Conservation (phyloP, 2,888 invertebrate genomes). For the Drosophila pseudotalamancana region DNA sequence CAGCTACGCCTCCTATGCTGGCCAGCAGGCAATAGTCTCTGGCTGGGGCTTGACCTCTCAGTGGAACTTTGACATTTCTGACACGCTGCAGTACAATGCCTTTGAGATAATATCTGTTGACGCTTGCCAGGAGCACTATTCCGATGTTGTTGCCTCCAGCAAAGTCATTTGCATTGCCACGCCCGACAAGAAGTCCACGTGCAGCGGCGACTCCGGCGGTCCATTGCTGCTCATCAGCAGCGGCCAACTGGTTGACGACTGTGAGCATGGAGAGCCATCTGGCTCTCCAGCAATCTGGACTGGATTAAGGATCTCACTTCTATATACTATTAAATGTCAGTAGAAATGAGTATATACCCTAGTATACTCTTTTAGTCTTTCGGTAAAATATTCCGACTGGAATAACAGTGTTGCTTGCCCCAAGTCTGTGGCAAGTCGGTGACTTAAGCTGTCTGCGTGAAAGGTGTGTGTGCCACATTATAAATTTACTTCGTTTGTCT, state of each 20-base stretch:
- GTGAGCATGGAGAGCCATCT: conserved; percentile 36
- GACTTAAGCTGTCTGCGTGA: conserved; percentile 25
- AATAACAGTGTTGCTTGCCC: too few relatives aligned
- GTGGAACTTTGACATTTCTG: conserved; percentile 19
- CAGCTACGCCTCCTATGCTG: conserved; percentile 64
- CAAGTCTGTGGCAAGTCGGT: conserved; percentile 9
- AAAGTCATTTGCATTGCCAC: conserved; percentile 56
- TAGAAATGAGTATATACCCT: too few relatives aligned
- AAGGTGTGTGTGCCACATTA: conserved; percentile 49
- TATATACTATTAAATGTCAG: conserved; percentile 20
- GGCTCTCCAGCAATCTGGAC: conserved; percentile 40
- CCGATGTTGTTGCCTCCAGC: conserved; percentile 11
- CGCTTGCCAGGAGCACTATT: conserved; percentile 62
- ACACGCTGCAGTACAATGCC: conserved; percentile 70
- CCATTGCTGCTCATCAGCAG: conserved; percentile 50
- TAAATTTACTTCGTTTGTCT: conserved; percentile 52
- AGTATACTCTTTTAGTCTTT: neutral
- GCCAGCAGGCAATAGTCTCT: conserved; percentile 75
- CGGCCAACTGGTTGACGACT: conserved; percentile 48
- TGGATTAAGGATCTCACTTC: conserved; percentile 42
- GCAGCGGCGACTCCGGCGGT: conserved; percentile 73
- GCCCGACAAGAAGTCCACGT: conserved; percentile 39
- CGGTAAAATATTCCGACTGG: conserved; percentile 17
- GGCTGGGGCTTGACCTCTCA: conserved; percentile 83
- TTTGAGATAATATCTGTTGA: conserved; percentile 71